These are phyloP conservation scores for Virgularia gustaviana DNA, from an alignment of 92 coral and sea anemone species.

Conservation along the genomic window DNA sequence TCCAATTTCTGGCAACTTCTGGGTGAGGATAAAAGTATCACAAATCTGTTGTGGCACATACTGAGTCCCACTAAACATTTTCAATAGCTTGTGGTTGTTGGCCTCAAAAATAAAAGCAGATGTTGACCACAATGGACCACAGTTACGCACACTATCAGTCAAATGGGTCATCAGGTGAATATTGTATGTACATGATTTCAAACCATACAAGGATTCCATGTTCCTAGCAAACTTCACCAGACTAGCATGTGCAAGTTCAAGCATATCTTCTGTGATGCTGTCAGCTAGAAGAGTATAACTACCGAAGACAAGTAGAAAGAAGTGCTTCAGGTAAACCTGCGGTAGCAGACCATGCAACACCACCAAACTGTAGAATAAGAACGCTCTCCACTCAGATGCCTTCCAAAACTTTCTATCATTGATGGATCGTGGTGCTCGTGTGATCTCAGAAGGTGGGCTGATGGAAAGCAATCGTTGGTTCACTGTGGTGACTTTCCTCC, in stretches of 20 bases:
- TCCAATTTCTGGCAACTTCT: constrained; percentile 12
- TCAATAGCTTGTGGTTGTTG: no score
- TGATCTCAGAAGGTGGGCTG: constrained; percentile 34
- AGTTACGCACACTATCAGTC: no score
- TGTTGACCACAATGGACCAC: no score
- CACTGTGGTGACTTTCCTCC: neutral
- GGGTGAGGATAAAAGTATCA: neutral
- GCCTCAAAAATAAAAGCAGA: no score
- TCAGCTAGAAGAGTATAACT: constrained; percentile 23
- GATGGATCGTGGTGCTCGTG: constrained; percentile 30
- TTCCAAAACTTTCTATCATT: constrained; percentile 31
- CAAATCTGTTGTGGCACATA: constrained; percentile 21
- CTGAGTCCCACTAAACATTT: no score
- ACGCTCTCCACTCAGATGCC: constrained; percentile 47
- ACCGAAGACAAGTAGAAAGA: constrained; percentile 12
- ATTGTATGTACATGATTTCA: no score
- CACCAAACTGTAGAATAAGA: constrained; percentile 24
- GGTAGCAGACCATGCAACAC: constrained; percentile 32
- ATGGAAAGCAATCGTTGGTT: constrained; percentile 31
- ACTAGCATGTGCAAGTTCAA: constrained; percentile 11
- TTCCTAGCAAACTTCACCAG: constrained; percentile 9
- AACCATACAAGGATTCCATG: no score
- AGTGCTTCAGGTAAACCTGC: constrained; percentile 8
- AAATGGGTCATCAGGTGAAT: no score
- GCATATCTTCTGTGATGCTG: constrained; percentile 3